Percentiles rank a stretch among this genome's conserved stretches.
These are phyloP conservation scores for Porites divaricata DNA, from an alignment of 92 coral and sea anemone species.

Conservation along the genomic window DNA sequence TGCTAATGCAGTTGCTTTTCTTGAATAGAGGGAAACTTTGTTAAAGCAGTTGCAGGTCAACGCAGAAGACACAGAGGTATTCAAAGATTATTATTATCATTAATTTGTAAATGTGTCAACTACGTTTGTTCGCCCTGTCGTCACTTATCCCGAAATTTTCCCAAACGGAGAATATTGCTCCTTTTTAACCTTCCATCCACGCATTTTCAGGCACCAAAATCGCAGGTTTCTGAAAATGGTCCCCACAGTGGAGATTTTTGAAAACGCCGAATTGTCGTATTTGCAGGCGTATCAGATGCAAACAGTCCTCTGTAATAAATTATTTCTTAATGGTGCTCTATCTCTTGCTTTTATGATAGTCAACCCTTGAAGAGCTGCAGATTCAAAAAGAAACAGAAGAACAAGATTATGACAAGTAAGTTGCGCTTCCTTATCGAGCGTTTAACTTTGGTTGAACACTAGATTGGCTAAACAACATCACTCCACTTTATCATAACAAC, in stretches of 20 bases:
- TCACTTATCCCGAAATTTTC: too few species aligned
- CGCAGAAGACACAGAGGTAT: slow-evolving; percentile 92
- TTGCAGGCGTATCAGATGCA: too few species aligned
- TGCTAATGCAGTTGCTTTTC: not conserved
- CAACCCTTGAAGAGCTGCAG: slow-evolving; percentile 93
- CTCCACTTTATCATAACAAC: too few species aligned
- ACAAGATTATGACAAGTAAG: slow-evolving; percentile 87
- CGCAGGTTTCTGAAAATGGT: too few species aligned
- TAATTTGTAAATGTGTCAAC: too few species aligned
- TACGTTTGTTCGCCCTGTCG: too few species aligned
- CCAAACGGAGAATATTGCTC: too few species aligned
- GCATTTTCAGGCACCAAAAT: too few species aligned
- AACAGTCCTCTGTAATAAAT: not conserved
- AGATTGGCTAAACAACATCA: too few species aligned
- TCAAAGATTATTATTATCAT: not conserved
- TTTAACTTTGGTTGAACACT: not conserved
- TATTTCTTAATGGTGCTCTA: not conserved
- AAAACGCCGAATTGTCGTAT: too few species aligned
- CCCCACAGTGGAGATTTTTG: too few species aligned
- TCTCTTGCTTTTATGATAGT: slow-evolving; percentile 52
- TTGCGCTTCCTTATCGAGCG: not conserved
- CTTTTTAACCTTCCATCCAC: too few species aligned
- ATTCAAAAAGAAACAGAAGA: slow-evolving; percentile 92
- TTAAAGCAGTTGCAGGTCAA: slow-evolving; percentile 90
- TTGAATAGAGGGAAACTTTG: slow-evolving; percentile 85